Conservation (phyloP, 2,888 invertebrate genomes). For the Apeira syringaria region DNA sequence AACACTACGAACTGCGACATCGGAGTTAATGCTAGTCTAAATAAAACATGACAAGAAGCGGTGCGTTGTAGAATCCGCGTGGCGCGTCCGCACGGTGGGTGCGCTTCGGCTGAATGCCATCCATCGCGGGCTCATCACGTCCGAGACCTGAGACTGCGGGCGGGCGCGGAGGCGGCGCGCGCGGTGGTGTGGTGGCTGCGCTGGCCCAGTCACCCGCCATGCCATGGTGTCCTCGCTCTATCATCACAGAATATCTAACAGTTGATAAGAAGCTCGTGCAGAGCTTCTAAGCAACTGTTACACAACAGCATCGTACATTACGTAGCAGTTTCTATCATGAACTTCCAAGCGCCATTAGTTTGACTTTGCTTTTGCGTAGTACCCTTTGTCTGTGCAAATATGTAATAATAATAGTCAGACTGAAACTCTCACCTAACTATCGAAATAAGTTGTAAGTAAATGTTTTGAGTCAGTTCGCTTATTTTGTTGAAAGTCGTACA, state of each 20-base stretch:
- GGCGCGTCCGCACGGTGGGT: conserved; percentile 59
- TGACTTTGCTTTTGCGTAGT: neutral
- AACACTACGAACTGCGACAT: conserved; percentile 34
- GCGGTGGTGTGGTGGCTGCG: conserved; percentile 10
- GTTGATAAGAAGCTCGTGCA: conserved; percentile 11
- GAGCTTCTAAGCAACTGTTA: too few relatives aligned
- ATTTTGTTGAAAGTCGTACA: too few relatives aligned
- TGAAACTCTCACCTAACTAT: too few relatives aligned
- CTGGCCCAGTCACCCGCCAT: neutral
- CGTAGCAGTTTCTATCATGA: conserved; percentile 5
- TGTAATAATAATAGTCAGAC: too few relatives aligned
- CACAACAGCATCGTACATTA: conserved; percentile 12
- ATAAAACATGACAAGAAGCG: conserved; percentile 19
- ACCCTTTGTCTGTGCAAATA: neutral
- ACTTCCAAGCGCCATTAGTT: conserved; percentile 23
- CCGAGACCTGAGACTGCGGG: conserved; percentile 41
- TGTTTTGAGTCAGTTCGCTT: too few relatives aligned
- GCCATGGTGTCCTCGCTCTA: conserved; percentile 23
- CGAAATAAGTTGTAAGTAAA: too few relatives aligned
- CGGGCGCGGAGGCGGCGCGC: conserved; percentile 38
- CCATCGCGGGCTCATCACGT: conserved; percentile 50
- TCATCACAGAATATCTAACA: conserved; percentile 27
- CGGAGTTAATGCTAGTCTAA: conserved; percentile 14
- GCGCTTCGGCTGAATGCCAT: conserved; percentile 64
- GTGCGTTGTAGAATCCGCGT: conserved; percentile 14